Evolutionary conservation across 2,797 vertebrate genomes (phyloP), one percentile per base, ranked within the genome.

Genomic region (Sebastes steindachneri): DNA sequence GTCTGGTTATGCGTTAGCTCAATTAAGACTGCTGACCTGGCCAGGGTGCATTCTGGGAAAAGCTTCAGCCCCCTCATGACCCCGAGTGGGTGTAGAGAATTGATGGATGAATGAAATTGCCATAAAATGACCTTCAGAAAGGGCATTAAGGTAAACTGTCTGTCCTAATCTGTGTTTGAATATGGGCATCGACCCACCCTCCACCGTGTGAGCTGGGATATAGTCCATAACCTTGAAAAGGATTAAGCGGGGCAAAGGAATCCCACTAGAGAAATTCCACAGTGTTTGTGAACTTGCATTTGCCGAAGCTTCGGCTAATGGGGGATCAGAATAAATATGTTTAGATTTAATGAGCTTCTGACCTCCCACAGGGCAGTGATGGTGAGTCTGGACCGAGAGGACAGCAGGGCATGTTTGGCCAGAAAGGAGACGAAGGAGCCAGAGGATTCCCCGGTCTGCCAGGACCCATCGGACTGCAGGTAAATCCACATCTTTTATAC

Each of bases 321-420:
- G 29, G 19, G 21, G 80, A 73, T 84, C 55, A 81, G 37, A 79
- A 37, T 79, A 31, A 75, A 77, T 28, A 77, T 59, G 67, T 80
- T 79, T 79, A 10, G 17, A 80, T 70, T 73, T 64, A 77, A 57
- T 72, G 57, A 73, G 23, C 83, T 86, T 51, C 72, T 89, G 81
- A 86, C 70, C 81, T 84, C 67, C 71, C 25, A 21, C 62, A 99
- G 99, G 99, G 99, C 80, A 97, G 96, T 17, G 98, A 99, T 86
- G 99, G 99, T 54, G 98, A 99, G 78, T 57, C 98, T 7, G 99
- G 99, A 28, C 98, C 98, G 11, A 95, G 98, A 90, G 99, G 99
- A 92, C 98, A 99, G 86, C 98, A 99, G 94, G 99, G 99, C 3
- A 99, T 99, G 98, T 99, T 99, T 87, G 99, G 99, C 65, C 99